phyloP scores from a whole-genome alignment of 1,140 invertebrate species.

The Cotesia typhae region DNA sequence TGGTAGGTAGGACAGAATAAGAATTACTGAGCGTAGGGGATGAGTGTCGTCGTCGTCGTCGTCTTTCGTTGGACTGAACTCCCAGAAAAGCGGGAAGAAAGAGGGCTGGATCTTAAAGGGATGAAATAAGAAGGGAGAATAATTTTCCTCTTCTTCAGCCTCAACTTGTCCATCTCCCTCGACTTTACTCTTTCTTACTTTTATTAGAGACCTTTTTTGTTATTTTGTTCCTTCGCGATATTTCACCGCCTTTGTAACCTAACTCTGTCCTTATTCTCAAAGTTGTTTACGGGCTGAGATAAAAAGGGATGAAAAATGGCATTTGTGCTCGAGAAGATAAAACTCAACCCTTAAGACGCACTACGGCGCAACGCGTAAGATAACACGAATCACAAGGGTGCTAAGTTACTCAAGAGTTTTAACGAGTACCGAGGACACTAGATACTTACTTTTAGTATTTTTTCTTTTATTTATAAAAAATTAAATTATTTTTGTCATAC shows the following conservation, averaged over 20 bases:
- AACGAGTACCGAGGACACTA: conserved; percentile 7
- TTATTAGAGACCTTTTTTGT: conserved; percentile 18
- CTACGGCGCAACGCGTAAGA: conserved; percentile 25
- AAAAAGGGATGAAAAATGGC: too few species aligned
- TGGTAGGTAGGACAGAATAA: conserved; percentile 21
- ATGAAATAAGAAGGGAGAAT: conserved; percentile 23
- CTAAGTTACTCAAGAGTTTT: conserved; percentile 10
- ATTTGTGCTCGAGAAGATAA: too few species aligned
- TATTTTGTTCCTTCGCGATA: background rate
- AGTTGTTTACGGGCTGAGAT: background rate
- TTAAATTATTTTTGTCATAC: too few species aligned
- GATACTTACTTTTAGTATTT: conserved; percentile 33
- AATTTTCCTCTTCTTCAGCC: conserved; percentile 12
- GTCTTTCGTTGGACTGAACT: conserved; percentile 2
- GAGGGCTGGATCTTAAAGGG: conserved; percentile 8
- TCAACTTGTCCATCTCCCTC: background rate
- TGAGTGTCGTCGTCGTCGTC: background rate
- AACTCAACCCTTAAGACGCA: conserved; percentile 9
- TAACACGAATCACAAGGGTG: conserved; percentile 27
- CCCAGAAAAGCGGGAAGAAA: conserved; percentile 3
- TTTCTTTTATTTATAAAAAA: conserved; percentile 8
- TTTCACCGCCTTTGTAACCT: conserved; percentile 30
- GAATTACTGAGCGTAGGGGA: conserved; percentile 13
- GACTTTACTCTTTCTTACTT: too few species aligned
- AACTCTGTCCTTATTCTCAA: conserved; percentile 9